Conservation (phyloP, 2,113 vertebrate genomes). For the Telmatochromis sp. region DNA sequence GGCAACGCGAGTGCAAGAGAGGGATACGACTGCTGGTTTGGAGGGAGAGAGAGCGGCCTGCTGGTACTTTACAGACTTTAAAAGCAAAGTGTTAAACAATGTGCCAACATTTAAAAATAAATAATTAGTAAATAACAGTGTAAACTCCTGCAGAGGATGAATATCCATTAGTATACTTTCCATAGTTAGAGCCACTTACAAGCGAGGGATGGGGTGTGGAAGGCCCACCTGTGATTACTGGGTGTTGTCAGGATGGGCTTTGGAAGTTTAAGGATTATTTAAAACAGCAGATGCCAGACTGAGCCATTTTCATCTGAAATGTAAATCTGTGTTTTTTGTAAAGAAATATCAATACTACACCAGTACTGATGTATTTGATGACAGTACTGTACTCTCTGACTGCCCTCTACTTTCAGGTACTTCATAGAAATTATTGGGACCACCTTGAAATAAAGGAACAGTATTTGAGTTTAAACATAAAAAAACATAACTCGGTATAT, state of each 20-base stretch:
- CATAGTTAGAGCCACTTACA: not conserved
- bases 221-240: not conserved
- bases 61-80: not conserved
- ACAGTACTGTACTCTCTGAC: not conserved
- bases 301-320: not conserved
- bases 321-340: not conserved
- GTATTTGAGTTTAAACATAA: not conserved
- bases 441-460: not conserved
- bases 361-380: not conserved
- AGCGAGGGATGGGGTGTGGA: not conserved
- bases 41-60: not conserved
- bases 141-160: not conserved
- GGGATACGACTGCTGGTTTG: not conserved
- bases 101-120: not conserved
- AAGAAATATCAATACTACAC: fast-evolving
- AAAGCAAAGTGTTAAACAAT: not conserved
- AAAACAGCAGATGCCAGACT: not conserved
- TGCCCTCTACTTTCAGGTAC: not conserved
- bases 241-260: not conserved
- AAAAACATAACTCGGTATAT: fast-evolving
- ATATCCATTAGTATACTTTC: not conserved
- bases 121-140: not conserved
- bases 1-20: not conserved
- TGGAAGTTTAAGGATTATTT: not conserved
- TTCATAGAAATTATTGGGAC: not conserved